Percentiles rank a stretch among this genome's conserved stretches.
phyloP scores from a whole-genome alignment of 2,113 vertebrate species.

The Platichthys stellatus region DNA sequence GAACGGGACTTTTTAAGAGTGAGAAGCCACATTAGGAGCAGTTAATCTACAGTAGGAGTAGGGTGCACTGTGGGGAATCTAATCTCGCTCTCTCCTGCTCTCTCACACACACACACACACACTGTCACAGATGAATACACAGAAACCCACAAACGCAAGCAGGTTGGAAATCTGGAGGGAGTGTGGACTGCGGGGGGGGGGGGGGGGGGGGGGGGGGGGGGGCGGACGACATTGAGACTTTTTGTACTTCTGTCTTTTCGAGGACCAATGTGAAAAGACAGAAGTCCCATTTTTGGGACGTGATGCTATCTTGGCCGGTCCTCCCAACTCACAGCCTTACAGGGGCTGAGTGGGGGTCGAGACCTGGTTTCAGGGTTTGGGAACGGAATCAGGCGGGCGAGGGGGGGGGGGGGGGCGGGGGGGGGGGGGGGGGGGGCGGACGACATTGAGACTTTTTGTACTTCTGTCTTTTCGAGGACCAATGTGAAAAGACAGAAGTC shows the following conservation, averaged over 20 bases:
- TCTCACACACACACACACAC: background rate
- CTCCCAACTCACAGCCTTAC: background rate
- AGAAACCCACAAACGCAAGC: background rate
- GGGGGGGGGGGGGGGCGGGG: no score
- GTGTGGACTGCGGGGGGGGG: no score
- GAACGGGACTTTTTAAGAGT: conserved; percentile 35
- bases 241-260: background rate
- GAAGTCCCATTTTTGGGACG: background rate
- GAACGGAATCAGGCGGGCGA: background rate
- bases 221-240: background rate
- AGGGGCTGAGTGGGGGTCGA: background rate
- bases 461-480: background rate
- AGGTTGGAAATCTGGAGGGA: background rate
- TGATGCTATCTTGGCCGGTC: background rate
- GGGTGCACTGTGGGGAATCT: conserved; percentile 39
- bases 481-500: no score
- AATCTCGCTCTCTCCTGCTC: conserved; percentile 22
- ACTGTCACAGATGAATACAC: background rate
- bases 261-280: background rate
- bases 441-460: conserved; percentile 4
- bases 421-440: no score
- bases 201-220: no score
- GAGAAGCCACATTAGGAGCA: conserved; percentile 50
- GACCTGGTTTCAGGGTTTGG: background rate
- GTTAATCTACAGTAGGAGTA: conserved; percentile 58